Base-by-base conservation (phyloP, 2,888 invertebrate genomes). In the Drosophila falleni region DNA sequence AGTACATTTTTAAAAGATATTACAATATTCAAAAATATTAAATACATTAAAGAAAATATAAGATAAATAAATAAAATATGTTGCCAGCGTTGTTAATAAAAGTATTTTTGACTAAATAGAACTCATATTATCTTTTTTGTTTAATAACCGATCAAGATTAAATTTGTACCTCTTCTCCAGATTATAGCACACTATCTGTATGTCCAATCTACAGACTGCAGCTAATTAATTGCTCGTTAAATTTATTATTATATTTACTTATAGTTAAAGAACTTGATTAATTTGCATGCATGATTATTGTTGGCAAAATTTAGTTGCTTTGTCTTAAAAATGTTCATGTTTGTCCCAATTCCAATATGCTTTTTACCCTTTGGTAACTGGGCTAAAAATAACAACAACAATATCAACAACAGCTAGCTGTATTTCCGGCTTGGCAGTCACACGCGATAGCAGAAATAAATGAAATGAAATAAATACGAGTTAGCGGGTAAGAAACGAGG, bases 401-500 rank as follows among this genome's bases (percentile, higher is more conserved):
- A 13, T 53, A 61, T 16, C 37, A 47, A 26, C 39, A 63, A 13
- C 56, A 61, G 23, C 54, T 41, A 19, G 46, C 33, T 66, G 58
- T 47, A 50, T 70, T 77, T 78, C 77, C 77, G 79, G 61, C 75
- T 75, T 79, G 67, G 71, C 78, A 65, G 71, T 59, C 68, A 49
- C 60, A 68, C 55, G 80, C 65, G 63, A 69, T 66, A 53, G 55
- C 51, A 46, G 42, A 76, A 77, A 71, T 62, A 81, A 80, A 78
- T 79, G 69, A 71, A 78, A 80, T 80, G 68, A 80, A 69, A 82
- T 81, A 81, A 81, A 83, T 81, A 77, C 74, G 49, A 74, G 74
- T 77, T 82, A 70, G 53, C 55, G 65, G 35, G 49, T 37, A 15
- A 13, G 37, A 29, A 47, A 42, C 31, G 46, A 50, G 13, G 31